Base-by-base conservation (phyloP, 2,888 invertebrate genomes). In the Coecobrya sp. region DNA sequence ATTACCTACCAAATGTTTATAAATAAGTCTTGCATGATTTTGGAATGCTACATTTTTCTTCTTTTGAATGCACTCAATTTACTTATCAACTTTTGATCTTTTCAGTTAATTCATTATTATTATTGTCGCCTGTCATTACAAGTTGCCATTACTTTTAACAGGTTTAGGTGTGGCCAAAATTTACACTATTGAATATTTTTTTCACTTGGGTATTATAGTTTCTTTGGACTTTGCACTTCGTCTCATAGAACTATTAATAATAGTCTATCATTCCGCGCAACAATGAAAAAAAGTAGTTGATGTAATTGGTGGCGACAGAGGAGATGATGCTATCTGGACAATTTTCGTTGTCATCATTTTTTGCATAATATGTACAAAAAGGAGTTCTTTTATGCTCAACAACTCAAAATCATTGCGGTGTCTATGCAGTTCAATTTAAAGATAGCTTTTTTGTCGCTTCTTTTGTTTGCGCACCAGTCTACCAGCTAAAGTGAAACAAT, bases 131-230 rank as follows among this genome's bases (percentile, higher is more conserved):
- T 5, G 7, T 27, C 16, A 10, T 27, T 65, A 10, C 30, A 30
- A 2, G 30, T 13, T 68, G 13, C 3, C 68, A 25, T 3, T 68
- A 68, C 1, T 10, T n/a, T 55, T 42, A 42, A 70, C 70, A 70
- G 36, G 70, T 70, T 70, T 70, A 70, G 70, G 70, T 70, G 70
- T 70, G 70, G 70, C 42, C 70, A 36, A n/a, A 70, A 36, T 19
- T 65, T 19, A 65, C 25, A 62, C 27, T 27, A 27, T 11, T 65
- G 7, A 65, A 27, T 27, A 65, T 65, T 65, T 30, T 65, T 65
- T 27, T 13, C 13, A 65, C 11, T 65, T 65, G 22, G 25, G 27
- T 65, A 27, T 65, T 36, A n/a, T 62, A 65, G 65, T 62, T 30
- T 65, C n/a, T n/a, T 62, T 27, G 27, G 27, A 27, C 16, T 27